Base-by-base conservation (phyloP, 2,113 vertebrate species). In the Rallus limicola region DNA sequence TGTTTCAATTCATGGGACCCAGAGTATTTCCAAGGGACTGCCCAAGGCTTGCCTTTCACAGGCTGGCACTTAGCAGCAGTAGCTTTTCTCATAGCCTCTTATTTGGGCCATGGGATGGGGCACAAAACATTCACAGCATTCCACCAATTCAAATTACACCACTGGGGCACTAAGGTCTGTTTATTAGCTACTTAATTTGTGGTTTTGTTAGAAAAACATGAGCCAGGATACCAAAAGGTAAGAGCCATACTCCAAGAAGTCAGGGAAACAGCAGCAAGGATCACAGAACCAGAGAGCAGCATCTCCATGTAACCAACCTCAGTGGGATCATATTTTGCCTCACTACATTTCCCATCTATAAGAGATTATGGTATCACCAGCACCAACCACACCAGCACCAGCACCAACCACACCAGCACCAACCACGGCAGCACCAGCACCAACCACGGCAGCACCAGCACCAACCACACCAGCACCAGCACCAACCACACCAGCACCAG, bases 291-390 rank as follows among this genome's bases (percentile, higher is more conserved):
- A 72, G 33, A 70, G 10, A 75, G 26, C 25, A 80, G 55, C 29
- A 64, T 52, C 34, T 58, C 72, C 67, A 78, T 25, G 83, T 34
- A 72, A 74, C 65, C 19, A 58, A 72, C 10, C 17, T 77, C 48
- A 52, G 33, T 0, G 56, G 48, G 50, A 26, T 26, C 11, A 28
- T 34, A 67, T 55, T 77, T 53, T 6, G 13, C 53, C 71, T 80
- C 0, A 2, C 36, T 52, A 3, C 2, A 3, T 40, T 93, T 75
- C 78, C 53, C 15, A 40, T 33, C 40, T 1, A 0, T n/a, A 74
- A 63, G 56, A 74, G 59, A 58, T 26, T 58, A 26, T 1, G 7
- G 71, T 23, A 48, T 23, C 20, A 11, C 48, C 48, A 48, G 21
- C 21, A 59, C 48, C 20, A 50, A 62, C 29, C 53, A 20, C 42